Evolutionary conservation across 2,888 invertebrate species (phyloP).

Genomic region (Oscheius sp.): DNA sequence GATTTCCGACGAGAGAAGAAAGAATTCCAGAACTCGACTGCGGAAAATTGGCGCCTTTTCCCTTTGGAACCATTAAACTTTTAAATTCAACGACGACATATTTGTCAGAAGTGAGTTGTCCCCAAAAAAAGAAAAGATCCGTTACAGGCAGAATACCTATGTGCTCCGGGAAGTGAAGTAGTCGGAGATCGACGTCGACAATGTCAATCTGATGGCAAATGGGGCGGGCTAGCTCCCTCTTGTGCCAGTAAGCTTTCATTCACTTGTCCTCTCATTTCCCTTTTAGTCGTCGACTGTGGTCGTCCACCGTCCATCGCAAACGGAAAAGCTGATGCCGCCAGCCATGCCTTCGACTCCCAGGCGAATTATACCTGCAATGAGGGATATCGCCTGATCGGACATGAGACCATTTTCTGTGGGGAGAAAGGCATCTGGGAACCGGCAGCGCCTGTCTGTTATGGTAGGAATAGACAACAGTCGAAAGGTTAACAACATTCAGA

Average conservation of each 20-base stretch:
- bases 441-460: constrained; percentile 65
- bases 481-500: constrained; percentile 41
- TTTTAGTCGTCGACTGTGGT: constrained; percentile 59
- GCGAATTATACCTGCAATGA: constrained; percentile 61
- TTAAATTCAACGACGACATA: constrained; percentile 49
- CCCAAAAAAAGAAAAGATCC: too few species aligned
- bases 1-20: neutral
- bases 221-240: constrained; percentile 51
- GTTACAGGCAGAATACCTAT: constrained; percentile 58
- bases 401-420: constrained; percentile 55
- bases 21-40: constrained; percentile 44
- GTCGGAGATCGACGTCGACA: constrained; percentile 44
- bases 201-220: constrained; percentile 58
- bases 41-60: constrained; percentile 44
- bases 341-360: constrained; percentile 53
- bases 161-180: constrained; percentile 51
- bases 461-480: constrained; percentile 37
- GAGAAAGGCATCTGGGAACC: constrained; percentile 63
- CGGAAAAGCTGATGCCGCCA: constrained; percentile 48
- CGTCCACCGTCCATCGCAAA: constrained; percentile 57
- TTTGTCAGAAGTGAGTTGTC: constrained; percentile 7
- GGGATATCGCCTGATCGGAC: constrained; percentile 64
- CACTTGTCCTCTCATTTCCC: neutral
- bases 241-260: constrained; percentile 17
- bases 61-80: constrained; percentile 43